These are phyloP conservation scores for Anthonomus grandis DNA, from an alignment of 1,140 invertebrate genomes.

Conservation along the genomic window DNA sequence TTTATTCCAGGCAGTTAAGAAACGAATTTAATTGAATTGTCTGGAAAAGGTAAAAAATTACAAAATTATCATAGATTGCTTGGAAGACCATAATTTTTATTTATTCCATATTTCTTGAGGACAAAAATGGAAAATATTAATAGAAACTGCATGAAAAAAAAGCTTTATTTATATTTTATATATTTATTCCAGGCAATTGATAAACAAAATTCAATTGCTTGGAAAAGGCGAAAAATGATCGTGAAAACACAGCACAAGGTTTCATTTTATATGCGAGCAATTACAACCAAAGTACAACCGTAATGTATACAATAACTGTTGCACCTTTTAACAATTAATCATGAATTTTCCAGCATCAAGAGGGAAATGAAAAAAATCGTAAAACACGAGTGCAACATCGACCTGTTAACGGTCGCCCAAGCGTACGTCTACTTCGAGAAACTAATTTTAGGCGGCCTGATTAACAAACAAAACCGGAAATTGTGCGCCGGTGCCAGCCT, in stretches of 20 bases:
- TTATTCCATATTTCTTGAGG: too few species aligned
- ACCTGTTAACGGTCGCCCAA: slow-evolving; percentile 90
- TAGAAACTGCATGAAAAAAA: too few species aligned
- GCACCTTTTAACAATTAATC: not conserved
- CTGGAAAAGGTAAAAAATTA: too few species aligned
- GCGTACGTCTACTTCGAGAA: slow-evolving; percentile 98
- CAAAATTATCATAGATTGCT: too few species aligned
- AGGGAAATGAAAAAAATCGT: slow-evolving; percentile 93
- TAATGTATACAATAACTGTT: not conserved
- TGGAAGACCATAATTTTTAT: too few species aligned
- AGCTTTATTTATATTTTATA: too few species aligned
- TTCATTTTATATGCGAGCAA: not conserved
- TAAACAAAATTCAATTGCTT: too few species aligned
- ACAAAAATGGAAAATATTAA: too few species aligned
- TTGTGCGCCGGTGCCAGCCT: slow-evolving; percentile 93
- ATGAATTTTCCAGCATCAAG: slow-evolving; percentile 70
- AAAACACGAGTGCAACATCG: slow-evolving; percentile 79
- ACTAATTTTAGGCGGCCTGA: slow-evolving; percentile 84
- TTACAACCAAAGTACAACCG: not conserved
- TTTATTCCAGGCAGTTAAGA: too few species aligned
- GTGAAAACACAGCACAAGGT: not conserved
- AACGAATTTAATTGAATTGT: too few species aligned
- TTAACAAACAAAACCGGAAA: slow-evolving; percentile 95
- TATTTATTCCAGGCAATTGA: too few species aligned
- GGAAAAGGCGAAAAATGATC: too few species aligned